Conservation (phyloP, 2,888 invertebrate genomes). For the Catocala nupta region DNA sequence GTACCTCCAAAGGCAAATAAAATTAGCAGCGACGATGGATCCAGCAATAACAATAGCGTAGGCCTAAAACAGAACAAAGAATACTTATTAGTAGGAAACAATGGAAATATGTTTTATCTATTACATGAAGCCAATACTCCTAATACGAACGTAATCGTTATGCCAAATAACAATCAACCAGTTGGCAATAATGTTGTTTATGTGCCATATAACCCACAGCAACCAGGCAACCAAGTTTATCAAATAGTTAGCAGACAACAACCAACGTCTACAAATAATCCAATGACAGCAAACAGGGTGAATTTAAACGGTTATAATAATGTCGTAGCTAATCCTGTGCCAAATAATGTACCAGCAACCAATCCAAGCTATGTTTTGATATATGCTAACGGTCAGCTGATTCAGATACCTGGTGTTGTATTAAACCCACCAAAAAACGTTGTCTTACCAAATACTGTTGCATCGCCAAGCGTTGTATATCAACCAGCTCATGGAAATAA, state of each 20-base stretch:
- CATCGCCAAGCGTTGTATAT: no score
- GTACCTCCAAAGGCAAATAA: constrained; percentile 31
- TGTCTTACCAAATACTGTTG: no score
- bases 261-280: constrained; percentile 15
- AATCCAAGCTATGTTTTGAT: constrained; percentile 32
- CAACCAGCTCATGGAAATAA: no score
- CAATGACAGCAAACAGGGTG: constrained; percentile 19
- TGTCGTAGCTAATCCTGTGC: background rate
- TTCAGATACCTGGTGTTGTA: constrained; percentile 39
- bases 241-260: constrained; percentile 30
- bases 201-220: constrained; percentile 35
- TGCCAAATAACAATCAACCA: background rate
- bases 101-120: constrained; percentile 31
- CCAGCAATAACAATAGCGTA: background rate
- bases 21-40: constrained; percentile 11
- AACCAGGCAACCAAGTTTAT: constrained; percentile 23
- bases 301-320: constrained; percentile 24
- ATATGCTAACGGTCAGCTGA: constrained; percentile 42
- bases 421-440: constrained; percentile 23
- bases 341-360: constrained; percentile 5
- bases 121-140: constrained; percentile 43
- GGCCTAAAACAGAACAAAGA: constrained; percentile 34
- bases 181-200: constrained; percentile 32
- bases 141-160: background rate
- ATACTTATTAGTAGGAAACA: constrained; percentile 34